Evolutionary conservation across 2,113 vertebrate genomes (phyloP).

Genomic region (Motacilla tschutschensis): DNA sequence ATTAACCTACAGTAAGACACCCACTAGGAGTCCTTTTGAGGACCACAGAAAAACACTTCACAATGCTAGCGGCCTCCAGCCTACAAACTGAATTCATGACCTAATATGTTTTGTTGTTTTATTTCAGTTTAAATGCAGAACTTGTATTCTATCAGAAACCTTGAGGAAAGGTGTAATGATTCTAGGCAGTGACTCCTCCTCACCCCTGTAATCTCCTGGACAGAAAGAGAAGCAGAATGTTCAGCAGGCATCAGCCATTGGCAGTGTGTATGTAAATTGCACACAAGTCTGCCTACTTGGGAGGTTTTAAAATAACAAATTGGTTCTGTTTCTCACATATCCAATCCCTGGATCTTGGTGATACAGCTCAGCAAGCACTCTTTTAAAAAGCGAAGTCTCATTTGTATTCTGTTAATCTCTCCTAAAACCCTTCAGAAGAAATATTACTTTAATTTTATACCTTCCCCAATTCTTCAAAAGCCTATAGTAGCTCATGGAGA

Average conservation of each 20-base stretch:
- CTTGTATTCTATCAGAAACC: background rate
- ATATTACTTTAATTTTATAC: slow-evolving; percentile 35
- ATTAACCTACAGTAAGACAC: background rate
- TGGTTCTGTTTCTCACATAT: background rate
- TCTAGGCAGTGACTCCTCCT: background rate
- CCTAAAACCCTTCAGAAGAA: slow-evolving; percentile 3
- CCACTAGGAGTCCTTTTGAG: background rate
- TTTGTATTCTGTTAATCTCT: background rate
- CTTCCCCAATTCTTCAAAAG: slow-evolving; percentile 8
- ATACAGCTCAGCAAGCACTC: background rate
- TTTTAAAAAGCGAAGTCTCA: background rate
- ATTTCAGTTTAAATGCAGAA: background rate
- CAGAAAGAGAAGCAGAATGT: background rate
- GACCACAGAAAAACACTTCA: background rate
- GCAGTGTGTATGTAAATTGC: background rate
- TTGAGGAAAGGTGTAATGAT: background rate
- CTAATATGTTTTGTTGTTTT: background rate
- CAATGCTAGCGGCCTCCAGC: background rate
- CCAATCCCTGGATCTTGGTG: background rate
- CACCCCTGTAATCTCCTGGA: background rate
- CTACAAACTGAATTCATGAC: background rate
- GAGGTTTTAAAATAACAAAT: background rate
- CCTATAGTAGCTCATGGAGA: background rate
- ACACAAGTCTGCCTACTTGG: background rate
- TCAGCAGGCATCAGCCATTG: background rate